Conservation (phyloP, 2,797 vertebrate genomes). For the Pterois miles region DNA sequence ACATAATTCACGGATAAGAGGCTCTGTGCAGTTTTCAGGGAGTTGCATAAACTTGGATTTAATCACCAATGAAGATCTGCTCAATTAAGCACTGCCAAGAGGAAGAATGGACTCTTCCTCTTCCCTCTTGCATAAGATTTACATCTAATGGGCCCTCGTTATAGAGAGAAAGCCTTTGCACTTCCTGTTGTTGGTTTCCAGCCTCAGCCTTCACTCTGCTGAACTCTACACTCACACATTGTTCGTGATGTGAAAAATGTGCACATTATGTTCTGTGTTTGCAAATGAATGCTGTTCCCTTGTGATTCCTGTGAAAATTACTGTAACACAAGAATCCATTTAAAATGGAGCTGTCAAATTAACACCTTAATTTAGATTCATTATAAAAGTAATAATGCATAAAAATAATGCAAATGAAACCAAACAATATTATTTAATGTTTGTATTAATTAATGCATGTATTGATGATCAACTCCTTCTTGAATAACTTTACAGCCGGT, state of each 20-base stretch:
- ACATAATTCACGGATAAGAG: conserved; percentile 44
- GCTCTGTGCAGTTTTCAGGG: conserved; percentile 32
- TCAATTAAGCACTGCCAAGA: conserved; percentile 42
- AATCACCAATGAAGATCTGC: conserved; percentile 60
- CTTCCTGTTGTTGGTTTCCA: background rate
- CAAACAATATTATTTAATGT: background rate
- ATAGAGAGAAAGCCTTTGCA: background rate
- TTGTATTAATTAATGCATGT: background rate
- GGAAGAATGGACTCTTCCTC: conserved; percentile 7
- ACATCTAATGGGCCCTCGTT: conserved; percentile 10
- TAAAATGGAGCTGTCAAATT: background rate
- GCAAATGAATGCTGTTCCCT: conserved; percentile 5
- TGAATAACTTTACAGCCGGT: background rate
- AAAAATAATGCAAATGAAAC: background rate
- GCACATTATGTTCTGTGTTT: conserved; percentile 2
- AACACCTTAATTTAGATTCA: background rate
- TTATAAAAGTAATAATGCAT: background rate
- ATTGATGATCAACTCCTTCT: background rate
- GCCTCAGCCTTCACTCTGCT: background rate
- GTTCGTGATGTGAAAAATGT: background rate
- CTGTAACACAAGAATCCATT: too few species aligned
- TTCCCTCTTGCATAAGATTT: conserved; percentile 26
- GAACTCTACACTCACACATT: background rate
- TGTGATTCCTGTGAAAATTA: background rate
- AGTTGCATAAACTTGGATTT: conserved; percentile 38